Evolutionary conservation across 1,140 invertebrate species (phyloP).

Genomic region (Epicauta chinensis): DNA sequence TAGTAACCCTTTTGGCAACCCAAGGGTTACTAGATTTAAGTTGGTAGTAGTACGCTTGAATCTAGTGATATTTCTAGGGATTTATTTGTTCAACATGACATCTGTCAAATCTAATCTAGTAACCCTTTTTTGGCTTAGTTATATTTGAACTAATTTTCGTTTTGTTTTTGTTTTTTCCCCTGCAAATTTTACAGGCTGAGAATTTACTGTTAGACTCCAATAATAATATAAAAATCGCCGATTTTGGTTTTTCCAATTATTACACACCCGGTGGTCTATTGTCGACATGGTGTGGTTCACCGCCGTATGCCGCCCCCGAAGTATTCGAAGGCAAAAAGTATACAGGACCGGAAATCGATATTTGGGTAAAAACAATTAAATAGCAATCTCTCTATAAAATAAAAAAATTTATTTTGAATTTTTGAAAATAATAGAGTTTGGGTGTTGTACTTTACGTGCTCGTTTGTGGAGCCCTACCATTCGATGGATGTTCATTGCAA

Average conservation of each 20-base stretch:
- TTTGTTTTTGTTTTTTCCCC: constrained; percentile 2
- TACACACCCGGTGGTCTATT: constrained; percentile 75
- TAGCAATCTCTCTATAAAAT: background rate
- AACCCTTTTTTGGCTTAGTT: too few species aligned
- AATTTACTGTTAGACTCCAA: constrained; percentile 91
- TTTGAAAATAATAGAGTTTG: constrained; percentile 61
- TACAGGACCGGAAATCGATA: constrained; percentile 93
- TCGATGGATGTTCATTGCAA: constrained; percentile 82
- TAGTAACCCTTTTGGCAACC: too few species aligned
- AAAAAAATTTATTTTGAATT: background rate
- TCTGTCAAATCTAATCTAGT: too few species aligned
- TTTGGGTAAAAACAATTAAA: constrained; percentile 70
- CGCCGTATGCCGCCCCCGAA: constrained; percentile 97
- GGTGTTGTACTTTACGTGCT: constrained; percentile 91
- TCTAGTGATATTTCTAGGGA: too few species aligned
- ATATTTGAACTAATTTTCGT: too few species aligned
- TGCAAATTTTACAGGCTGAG: constrained; percentile 63
- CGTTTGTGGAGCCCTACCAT: constrained; percentile 85
- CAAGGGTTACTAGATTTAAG: too few species aligned
- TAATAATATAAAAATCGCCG: constrained; percentile 95
- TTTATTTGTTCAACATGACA: too few species aligned
- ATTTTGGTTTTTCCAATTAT: constrained; percentile 95
- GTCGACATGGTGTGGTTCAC: constrained; percentile 94
- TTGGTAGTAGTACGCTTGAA: too few species aligned
- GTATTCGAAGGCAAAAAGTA: constrained; percentile 96